Conservation (phyloP, 2,113 vertebrate species). For the Alaudala cheleensis region DNA sequence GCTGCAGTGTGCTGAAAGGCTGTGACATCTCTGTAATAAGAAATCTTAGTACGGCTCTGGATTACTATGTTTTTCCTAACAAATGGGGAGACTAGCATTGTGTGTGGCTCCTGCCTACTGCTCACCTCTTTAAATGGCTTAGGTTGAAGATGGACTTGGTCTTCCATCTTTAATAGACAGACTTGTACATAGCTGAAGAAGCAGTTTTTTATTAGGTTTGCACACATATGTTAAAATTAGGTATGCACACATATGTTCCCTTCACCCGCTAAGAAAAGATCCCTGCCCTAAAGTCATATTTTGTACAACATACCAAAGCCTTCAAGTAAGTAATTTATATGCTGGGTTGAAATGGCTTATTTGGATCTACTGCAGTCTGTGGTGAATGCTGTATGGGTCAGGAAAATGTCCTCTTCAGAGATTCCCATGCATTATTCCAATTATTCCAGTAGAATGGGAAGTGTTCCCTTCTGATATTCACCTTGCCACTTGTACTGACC, state of each 20-base stretch:
- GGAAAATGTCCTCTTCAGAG: background rate
- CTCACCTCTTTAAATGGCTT: background rate
- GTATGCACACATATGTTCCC: background rate
- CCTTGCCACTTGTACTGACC: background rate
- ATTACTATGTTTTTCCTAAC: background rate
- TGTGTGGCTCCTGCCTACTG: background rate
- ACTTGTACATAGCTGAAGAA: background rate
- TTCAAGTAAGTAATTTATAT: conserved; percentile 13
- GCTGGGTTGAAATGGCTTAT: background rate
- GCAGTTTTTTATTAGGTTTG: background rate
- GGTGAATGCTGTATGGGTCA: background rate
- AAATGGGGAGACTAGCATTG: background rate
- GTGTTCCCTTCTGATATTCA: background rate
- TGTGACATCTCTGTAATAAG: background rate
- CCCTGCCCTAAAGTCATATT: background rate
- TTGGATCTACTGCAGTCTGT: background rate
- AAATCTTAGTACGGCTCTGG: background rate
- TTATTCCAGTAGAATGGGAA: background rate
- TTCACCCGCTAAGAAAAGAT: background rate
- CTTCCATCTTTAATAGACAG: background rate
- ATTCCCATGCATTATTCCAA: background rate
- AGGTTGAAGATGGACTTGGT: background rate
- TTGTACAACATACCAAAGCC: conserved; percentile 25
- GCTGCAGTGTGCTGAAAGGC: background rate
- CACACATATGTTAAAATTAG: background rate